These are phyloP conservation scores for Aythya fuligula DNA, from an alignment of 2,797 vertebrate genomes.

Conservation along the genomic window DNA sequence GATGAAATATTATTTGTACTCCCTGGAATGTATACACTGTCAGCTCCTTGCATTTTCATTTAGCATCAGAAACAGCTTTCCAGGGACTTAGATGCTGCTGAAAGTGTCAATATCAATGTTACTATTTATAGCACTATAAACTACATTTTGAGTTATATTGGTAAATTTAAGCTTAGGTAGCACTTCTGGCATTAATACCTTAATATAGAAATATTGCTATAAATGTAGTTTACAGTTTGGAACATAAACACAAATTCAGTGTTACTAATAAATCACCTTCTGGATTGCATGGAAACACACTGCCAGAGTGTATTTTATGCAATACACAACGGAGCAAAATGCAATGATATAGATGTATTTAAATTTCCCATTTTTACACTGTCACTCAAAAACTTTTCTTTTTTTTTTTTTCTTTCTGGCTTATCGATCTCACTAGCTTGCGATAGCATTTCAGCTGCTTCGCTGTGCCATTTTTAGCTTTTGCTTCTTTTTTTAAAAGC, in stretches of 20 bases:
- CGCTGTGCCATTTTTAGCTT: conserved; percentile 79
- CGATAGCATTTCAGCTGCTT: conserved; percentile 78
- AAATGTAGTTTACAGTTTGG: conserved; percentile 68
- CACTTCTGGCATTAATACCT: conserved; percentile 65
- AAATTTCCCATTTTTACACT: conserved; percentile 80
- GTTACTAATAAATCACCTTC: conserved; percentile 73
- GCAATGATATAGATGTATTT: conserved; percentile 73
- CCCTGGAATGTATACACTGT: conserved; percentile 28
- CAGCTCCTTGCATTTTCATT: conserved; percentile 48
- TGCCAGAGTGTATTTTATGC: conserved; percentile 59
- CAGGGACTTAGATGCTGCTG: conserved; percentile 58
- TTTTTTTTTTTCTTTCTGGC: conserved; percentile 43
- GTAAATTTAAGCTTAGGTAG: conserved; percentile 70
- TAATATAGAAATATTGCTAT: conserved; percentile 72
- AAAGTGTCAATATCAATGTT: conserved; percentile 71
- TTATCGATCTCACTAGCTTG: conserved; percentile 80
- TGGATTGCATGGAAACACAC: conserved; percentile 47
- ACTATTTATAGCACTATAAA: conserved; percentile 78
- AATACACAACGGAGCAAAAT: conserved; percentile 68
- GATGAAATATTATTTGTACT: conserved; percentile 24
- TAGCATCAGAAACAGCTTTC: conserved; percentile 56
- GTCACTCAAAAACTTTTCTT: conserved; percentile 79
- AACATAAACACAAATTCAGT: conserved; percentile 74
- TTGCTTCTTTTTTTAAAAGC: conserved; percentile 80
- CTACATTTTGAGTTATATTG: conserved; percentile 68